Base-by-base conservation (phyloP, 1,140 invertebrate species). In the Batillaria attramentaria region DNA sequence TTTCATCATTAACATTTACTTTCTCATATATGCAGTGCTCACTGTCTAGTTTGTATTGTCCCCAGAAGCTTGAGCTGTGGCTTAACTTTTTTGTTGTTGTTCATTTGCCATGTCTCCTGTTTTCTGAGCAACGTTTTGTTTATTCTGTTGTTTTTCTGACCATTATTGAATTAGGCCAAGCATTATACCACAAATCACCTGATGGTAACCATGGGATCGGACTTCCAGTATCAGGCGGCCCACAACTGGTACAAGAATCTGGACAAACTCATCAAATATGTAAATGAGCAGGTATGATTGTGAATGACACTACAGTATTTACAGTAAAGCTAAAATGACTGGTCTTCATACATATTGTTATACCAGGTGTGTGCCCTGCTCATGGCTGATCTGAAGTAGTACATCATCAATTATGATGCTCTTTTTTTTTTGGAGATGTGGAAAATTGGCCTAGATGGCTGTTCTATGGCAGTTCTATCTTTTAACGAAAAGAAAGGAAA, bases 161-260 rank as follows among this genome's bases (percentile, higher is more conserved):
- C n/a, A n/a, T 33, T 41, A 83, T 50, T 79, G 62, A 75, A 77
- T n/a, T 78, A 89, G 87, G 85, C 87, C 24, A 80, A 83, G 33
- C 79, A 82, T 76, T 89, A 85, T 42, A 70, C 74, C 20, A 88
- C 93, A 35, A 94, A 95, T 84, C 95, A 98, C 88, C 92, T 98
- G 8, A 92, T 98, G 78, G 92, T 98, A 66, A 97, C 97, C 3
- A 98, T 98, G 97, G 97, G 97, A 0, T 94, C 94, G 81, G 97
- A 99, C 92, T 99, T 99, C 88, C 93, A 95, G 75, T 99, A 97
- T 90, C 94, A 96, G 88, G 93, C 95, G 88, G 97, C 97, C 1
- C 91, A 94, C 82, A 93, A 94, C 84, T 97, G 95, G 94, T 98
- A 93, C 87, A 94, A 93, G 81, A 98, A 98, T 89, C 86, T 98